Conservation (phyloP, 2,888 invertebrate species). For the Euzophera pinguis region DNA sequence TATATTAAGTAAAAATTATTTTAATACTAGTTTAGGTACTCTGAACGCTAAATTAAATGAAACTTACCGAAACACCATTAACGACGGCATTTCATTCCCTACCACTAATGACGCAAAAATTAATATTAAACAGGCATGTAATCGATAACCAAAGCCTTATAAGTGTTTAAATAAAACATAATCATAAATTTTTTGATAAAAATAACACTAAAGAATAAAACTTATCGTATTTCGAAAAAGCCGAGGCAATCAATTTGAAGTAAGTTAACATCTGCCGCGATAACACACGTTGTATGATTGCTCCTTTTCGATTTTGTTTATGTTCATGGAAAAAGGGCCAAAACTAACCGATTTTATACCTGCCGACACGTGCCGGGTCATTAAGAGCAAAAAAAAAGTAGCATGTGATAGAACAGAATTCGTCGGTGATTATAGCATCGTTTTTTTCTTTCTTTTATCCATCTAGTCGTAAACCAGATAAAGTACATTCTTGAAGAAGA, state of each 20-base stretch:
- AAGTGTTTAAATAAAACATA: slow-evolving; percentile 16
- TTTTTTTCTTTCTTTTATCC: too few relatives aligned
- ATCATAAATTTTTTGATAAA: slow-evolving; percentile 5
- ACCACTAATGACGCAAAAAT: neutral
- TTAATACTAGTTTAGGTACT: neutral
- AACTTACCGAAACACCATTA: neutral
- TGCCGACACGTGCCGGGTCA: slow-evolving; percentile 45
- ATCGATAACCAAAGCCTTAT: slow-evolving; percentile 5
- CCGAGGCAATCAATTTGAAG: slow-evolving; percentile 27
- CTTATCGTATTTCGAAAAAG: slow-evolving; percentile 32
- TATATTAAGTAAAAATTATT: too few relatives aligned
- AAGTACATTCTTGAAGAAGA: too few relatives aligned
- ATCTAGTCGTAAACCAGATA: too few relatives aligned
- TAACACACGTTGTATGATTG: slow-evolving; percentile 27
- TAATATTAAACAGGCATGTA: slow-evolving; percentile 3
- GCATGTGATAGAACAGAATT: slow-evolving; percentile 31
- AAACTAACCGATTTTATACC: slow-evolving; percentile 41
- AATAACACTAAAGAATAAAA: slow-evolving; percentile 24
- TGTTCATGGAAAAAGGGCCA: slow-evolving; percentile 29
- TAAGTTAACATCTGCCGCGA: slow-evolving; percentile 42
- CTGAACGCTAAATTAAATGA: neutral
- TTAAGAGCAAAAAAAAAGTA: slow-evolving; percentile 32
- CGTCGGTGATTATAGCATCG: slow-evolving; percentile 16
- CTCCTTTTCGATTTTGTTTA: slow-evolving; percentile 24
- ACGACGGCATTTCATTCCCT: neutral